A percentile compares a stretch with the other conserved stretches of the same genome.
These are phyloP conservation scores for Amiota minor DNA, from an alignment of 2,888 invertebrate genomes.

Conservation along the genomic window DNA sequence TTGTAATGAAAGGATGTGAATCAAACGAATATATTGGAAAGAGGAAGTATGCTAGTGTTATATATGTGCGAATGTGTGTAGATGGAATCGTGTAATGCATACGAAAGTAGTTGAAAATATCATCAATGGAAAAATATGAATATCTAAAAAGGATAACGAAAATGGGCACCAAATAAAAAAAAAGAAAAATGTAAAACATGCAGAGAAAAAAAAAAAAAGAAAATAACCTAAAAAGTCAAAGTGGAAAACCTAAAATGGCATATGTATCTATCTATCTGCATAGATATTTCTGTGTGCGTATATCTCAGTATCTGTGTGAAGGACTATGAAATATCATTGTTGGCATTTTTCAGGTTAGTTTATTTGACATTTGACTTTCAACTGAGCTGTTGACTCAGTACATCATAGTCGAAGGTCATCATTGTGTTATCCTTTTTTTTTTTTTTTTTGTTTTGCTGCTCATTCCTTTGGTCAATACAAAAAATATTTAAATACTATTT, in stretches of 20 bases:
- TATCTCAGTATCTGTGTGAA: neutral
- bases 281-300: neutral
- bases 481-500: too few relatives aligned
- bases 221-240: neutral
- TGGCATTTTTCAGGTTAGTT: too few relatives aligned
- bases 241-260: too few relatives aligned
- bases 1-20: too few relatives aligned
- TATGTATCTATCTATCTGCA: neutral
- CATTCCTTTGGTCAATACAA: neutral
- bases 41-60: neutral
- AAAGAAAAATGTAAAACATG: conserved; percentile 34
- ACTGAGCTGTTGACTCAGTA: neutral
- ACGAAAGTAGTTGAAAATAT: conserved; percentile 65
- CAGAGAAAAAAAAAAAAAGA: neutral
- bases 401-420: too few relatives aligned
- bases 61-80: conserved; percentile 40
- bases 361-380: neutral
- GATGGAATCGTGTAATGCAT: conserved; percentile 61
- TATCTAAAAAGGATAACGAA: conserved; percentile 65
- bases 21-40: too few relatives aligned
- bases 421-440: neutral
- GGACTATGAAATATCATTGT: neutral
- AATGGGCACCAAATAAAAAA: conserved; percentile 41
- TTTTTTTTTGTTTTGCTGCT: neutral
- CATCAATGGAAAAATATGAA: conserved; percentile 65